Percentiles rank a stretch among this genome's conserved stretches.
These are phyloP conservation scores for Ictalurus punctatus DNA, from an alignment of 2,113 vertebrate genomes.

Conservation along the genomic window DNA sequence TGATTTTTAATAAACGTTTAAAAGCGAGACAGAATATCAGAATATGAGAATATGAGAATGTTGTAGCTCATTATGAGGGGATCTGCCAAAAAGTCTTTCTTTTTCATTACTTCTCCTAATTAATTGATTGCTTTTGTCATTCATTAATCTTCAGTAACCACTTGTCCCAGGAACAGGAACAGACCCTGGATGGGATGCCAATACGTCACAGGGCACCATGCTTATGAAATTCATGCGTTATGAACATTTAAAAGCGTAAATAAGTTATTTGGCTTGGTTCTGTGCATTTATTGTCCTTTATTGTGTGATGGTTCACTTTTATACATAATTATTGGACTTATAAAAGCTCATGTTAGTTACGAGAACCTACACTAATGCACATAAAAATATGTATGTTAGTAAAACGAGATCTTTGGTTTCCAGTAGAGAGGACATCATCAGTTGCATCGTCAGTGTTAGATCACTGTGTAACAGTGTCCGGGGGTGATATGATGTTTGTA, in stretches of 20 bases:
- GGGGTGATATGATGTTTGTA: slow-evolving; percentile 31
- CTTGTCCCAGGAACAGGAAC: not conserved
- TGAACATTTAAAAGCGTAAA: not conserved
- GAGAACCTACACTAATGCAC: not conserved
- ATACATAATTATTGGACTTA: not conserved
- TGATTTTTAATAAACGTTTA: not conserved
- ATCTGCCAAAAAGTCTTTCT: not conserved
- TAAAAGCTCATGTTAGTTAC: not conserved
- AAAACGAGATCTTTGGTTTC: slow-evolving; percentile 25
- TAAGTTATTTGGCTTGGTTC: not conserved
- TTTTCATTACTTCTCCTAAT: not conserved
- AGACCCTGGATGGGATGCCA: not conserved
- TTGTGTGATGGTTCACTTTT: not conserved
- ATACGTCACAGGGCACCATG: not conserved
- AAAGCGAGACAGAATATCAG: not conserved
- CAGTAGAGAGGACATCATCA: slow-evolving; percentile 45
- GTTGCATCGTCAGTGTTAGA: slow-evolving; percentile 39
- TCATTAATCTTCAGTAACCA: not conserved
- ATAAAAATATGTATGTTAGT: not conserved
- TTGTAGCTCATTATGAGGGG: not conserved
- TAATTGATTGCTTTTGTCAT: not conserved
- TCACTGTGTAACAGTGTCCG: slow-evolving; percentile 25
- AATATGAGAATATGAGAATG: not conserved
- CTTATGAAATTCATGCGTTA: not conserved
- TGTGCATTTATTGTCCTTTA: not conserved